Evolutionary conservation across 2,888 invertebrate species (phyloP).

Genomic region (Brenthis ino): DNA sequence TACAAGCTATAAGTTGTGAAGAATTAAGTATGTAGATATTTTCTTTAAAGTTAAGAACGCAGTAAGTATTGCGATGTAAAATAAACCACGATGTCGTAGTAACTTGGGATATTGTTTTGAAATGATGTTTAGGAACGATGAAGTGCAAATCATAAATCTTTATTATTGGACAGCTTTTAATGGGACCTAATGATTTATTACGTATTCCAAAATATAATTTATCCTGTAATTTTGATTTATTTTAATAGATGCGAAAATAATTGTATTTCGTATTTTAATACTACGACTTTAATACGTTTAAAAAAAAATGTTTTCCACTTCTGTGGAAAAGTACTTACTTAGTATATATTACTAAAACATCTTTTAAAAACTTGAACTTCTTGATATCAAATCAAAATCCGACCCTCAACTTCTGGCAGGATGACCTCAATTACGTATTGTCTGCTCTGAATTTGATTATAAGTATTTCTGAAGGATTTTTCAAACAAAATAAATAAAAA

Average conservation of each 20-base stretch:
- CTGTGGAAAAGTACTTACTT: too few species aligned
- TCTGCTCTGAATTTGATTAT: slow-evolving; percentile 6
- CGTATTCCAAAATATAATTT: too few species aligned
- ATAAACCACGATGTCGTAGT: slow-evolving; percentile 3
- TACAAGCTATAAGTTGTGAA: background rate
- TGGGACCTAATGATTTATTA: too few species aligned
- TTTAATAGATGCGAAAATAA: too few species aligned
- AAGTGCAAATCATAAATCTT: background rate
- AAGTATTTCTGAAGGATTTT: background rate
- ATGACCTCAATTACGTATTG: slow-evolving; percentile 2
- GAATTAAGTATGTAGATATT: too few species aligned
- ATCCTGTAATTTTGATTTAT: too few species aligned
- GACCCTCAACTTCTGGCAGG: slow-evolving; percentile 8
- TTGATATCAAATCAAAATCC: slow-evolving; percentile 14
- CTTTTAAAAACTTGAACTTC: background rate
- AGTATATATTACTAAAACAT: too few species aligned
- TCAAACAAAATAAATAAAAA: background rate
- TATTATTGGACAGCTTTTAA: background rate
- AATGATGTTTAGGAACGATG: slow-evolving; percentile 1
- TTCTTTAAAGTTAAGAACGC: background rate
- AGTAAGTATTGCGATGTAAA: background rate
- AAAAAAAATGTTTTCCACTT: too few species aligned
- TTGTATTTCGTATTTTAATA: too few species aligned
- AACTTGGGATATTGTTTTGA: slow-evolving; percentile 4
- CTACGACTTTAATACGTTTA: too few species aligned